Percentiles rank a stretch among this genome's conserved stretches.
Evolutionary conservation across 1,140 invertebrate species (phyloP).

Genomic region (Ladona fulva): DNA sequence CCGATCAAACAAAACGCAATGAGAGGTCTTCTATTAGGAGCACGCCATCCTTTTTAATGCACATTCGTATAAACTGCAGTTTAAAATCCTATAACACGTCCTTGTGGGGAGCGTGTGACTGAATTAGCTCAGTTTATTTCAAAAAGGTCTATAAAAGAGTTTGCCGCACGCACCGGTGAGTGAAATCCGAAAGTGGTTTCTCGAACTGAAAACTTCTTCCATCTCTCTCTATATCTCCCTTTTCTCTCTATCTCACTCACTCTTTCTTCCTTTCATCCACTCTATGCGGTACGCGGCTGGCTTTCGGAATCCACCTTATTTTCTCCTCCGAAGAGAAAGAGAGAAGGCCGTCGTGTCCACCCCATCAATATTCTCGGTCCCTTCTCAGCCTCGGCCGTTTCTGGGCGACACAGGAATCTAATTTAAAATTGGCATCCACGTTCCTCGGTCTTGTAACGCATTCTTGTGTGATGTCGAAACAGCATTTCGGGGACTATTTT

Average conservation of each 20-base stretch:
- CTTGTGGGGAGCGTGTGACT: not conserved
- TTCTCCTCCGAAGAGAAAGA: not conserved
- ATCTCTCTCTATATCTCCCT: no score
- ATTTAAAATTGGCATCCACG: not conserved
- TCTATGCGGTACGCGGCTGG: not conserved
- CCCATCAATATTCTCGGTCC: not conserved
- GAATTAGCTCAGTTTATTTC: not conserved
- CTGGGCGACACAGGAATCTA: not conserved
- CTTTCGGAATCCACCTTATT: not conserved
- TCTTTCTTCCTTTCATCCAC: no score
- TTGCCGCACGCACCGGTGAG: not conserved
- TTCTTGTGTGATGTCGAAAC: not conserved
- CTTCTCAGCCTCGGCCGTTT: not conserved
- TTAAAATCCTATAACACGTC: not conserved
- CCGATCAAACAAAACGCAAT: no score
- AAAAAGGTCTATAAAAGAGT: not conserved
- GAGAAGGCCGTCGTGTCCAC: not conserved
- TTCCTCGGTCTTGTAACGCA: not conserved
- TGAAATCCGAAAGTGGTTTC: not conserved
- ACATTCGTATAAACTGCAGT: not conserved
- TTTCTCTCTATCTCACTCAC: no score
- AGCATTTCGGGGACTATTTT: not conserved
- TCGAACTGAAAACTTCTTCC: not conserved
- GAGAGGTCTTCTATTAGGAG: not conserved
- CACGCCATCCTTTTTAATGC: not conserved